Conservation (phyloP, 1,140 invertebrate species). For the Samia ricini region DNA sequence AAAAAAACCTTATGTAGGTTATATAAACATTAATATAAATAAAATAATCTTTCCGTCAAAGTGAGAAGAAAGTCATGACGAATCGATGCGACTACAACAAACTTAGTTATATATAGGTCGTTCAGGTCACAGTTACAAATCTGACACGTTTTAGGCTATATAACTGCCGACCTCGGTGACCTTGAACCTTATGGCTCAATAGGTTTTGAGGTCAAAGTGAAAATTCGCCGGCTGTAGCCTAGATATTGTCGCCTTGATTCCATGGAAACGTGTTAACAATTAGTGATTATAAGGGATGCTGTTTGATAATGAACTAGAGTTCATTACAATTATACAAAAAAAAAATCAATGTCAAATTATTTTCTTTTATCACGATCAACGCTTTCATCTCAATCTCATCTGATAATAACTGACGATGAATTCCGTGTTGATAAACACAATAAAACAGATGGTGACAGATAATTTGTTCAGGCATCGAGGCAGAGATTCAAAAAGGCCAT, state of each 20-base stretch:
- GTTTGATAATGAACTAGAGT: neutral
- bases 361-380: too few relatives aligned
- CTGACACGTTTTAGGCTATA: conserved; percentile 52
- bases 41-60: neutral
- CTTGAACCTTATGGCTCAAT: conserved; percentile 40
- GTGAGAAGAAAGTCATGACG: neutral
- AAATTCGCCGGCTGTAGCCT: conserved; percentile 32
- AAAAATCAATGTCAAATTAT: too few relatives aligned
- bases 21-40: too few relatives aligned
- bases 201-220: conserved; percentile 35
- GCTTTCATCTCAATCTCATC: too few relatives aligned
- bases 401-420: too few relatives aligned
- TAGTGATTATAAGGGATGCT: neutral
- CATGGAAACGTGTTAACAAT: neutral
- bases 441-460: too few relatives aligned
- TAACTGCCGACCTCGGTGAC: conserved; percentile 47
- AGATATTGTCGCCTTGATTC: neutral
- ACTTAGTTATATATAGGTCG: conserved; percentile 51
- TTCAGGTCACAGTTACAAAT: conserved; percentile 31
- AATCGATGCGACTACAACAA: conserved; percentile 32
- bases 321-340: neutral
- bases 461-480: too few relatives aligned
- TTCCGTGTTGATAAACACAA: too few relatives aligned
- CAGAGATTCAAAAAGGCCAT: too few relatives aligned
- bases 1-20: too few relatives aligned